These are phyloP conservation scores for Lytechinus variegatus DNA, from an alignment of 35 echinoderm and acorn worm genomes.

Conservation along the genomic window DNA sequence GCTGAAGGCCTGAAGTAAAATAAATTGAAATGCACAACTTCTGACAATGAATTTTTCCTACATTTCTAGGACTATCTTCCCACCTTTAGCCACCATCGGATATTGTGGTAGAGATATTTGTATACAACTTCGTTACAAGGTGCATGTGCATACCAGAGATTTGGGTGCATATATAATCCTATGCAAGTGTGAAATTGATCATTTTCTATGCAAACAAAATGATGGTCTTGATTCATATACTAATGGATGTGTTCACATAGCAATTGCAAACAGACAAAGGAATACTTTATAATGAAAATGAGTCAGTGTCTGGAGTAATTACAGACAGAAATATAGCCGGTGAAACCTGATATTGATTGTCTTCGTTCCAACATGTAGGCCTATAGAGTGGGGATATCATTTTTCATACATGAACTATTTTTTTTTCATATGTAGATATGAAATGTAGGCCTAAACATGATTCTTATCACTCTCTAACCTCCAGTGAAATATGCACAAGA, in stretches of 20 bases:
- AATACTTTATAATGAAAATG: background rate
- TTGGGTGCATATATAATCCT: background rate
- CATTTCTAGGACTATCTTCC: background rate
- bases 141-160: background rate
- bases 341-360: no score
- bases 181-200: background rate
- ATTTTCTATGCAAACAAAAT: background rate
- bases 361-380: no score
- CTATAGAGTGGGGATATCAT: no score
- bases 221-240: background rate
- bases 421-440: no score
- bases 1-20: no score
- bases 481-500: no score
- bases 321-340: background rate
- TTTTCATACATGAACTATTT: no score
- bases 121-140: background rate
- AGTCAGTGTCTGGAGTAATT: background rate
- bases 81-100: background rate
- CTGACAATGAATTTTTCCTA: background rate
- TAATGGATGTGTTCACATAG: background rate
- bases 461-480: no score
- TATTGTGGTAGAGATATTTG: background rate
- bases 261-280: background rate
- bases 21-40: background rate
- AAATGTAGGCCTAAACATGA: no score